Evolutionary conservation across 2,888 invertebrate genomes (phyloP).

Genomic region (Corythucha ciliata): DNA sequence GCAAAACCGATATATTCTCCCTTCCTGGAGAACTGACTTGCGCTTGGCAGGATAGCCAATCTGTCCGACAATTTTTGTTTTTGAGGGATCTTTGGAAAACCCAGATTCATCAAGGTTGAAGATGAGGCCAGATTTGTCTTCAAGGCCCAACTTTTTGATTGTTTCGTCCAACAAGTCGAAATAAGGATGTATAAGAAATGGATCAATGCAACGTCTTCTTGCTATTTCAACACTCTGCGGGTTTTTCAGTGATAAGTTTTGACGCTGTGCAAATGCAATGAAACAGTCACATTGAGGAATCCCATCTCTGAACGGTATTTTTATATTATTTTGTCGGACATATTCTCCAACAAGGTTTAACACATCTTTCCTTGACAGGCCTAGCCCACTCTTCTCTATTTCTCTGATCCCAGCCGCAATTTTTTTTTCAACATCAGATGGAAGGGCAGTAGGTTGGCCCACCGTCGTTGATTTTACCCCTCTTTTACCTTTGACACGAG

Average conservation of each 20-base stretch:
- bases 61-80: slow-evolving; percentile 29
- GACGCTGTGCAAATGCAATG: slow-evolving; percentile 35
- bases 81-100: slow-evolving; percentile 32
- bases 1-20: slow-evolving; percentile 38
- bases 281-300: slow-evolving; percentile 37
- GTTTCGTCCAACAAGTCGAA: slow-evolving; percentile 15
- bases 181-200: slow-evolving; percentile 37
- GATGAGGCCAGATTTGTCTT: no score
- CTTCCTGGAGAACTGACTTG: slow-evolving; percentile 36
- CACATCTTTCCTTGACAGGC: slow-evolving; percentile 38
- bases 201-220: slow-evolving; percentile 35
- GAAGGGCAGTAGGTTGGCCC: slow-evolving; percentile 1
- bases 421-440: slow-evolving; percentile 12
- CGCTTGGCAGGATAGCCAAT: slow-evolving; percentile 16
- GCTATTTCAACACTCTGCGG: slow-evolving; percentile 39
- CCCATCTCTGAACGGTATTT: slow-evolving; percentile 37
- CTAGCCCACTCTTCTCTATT: slow-evolving; percentile 39
- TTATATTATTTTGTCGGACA: slow-evolving; percentile 33
- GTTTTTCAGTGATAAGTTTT: slow-evolving; percentile 39
- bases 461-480: background rate
- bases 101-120: slow-evolving; percentile 36
- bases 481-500: slow-evolving; percentile 5
- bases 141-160: background rate
- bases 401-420: slow-evolving; percentile 34
- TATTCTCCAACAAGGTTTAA: slow-evolving; percentile 36